Evolutionary conservation across 2,888 invertebrate genomes (phyloP).

Genomic region (Caenorhabditis sinica): DNA sequence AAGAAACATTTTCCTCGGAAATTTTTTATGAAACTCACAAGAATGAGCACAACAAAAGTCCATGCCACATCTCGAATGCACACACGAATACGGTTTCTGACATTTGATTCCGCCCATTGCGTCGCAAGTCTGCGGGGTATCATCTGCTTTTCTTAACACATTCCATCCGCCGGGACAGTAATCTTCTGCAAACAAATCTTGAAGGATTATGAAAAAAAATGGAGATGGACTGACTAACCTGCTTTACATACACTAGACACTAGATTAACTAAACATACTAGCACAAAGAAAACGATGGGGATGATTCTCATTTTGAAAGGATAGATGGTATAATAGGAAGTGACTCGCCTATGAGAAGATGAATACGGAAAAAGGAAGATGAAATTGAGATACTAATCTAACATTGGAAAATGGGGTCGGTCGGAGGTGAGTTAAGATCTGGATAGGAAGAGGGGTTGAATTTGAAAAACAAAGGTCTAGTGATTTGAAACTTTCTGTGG

Average conservation of each 20-base stretch:
- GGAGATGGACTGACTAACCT: constrained; percentile 31
- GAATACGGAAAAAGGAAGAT: background rate
- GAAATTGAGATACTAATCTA: constrained; percentile 28
- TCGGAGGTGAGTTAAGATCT: background rate
- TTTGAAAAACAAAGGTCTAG: background rate
- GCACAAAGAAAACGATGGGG: background rate
- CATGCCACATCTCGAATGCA: constrained; percentile 79
- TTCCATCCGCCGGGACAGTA: constrained; percentile 80
- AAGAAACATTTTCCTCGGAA: constrained; percentile 9
- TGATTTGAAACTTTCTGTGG: no score
- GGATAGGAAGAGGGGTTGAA: background rate
- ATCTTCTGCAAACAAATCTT: constrained; percentile 68
- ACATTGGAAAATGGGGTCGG: constrained; percentile 10
- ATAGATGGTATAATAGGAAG: background rate
- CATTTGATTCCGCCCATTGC: constrained; percentile 76
- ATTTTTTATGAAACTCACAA: constrained; percentile 62
- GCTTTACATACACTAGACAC: constrained; percentile 57
- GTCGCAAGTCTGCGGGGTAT: constrained; percentile 77
- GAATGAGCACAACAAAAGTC: constrained; percentile 79
- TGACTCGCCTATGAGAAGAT: constrained; percentile 2
- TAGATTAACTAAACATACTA: constrained; percentile 33
- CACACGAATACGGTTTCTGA: constrained; percentile 78
- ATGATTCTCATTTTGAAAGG: constrained; percentile 28
- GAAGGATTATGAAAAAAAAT: constrained; percentile 6
- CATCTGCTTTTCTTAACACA: constrained; percentile 74